phyloP scores from a whole-genome alignment of 2,113 vertebrate genomes.

The Rhinichthys klamathensis region DNA sequence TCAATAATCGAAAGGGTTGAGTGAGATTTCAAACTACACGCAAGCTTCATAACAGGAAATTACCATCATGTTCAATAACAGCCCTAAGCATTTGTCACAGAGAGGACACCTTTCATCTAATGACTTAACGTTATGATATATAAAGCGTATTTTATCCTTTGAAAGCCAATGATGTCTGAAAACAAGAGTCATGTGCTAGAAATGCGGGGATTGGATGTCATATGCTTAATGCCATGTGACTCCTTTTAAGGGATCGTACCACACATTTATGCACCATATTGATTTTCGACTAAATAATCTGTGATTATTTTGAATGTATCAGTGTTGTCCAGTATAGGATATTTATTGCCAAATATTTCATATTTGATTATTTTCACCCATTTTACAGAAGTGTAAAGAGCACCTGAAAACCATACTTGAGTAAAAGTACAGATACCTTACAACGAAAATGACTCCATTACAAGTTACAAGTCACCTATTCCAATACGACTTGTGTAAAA shows the following conservation, averaged over 20 bases:
- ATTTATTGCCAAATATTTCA: not conserved
- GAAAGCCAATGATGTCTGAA: not conserved
- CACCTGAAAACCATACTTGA: too few species aligned
- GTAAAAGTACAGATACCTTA: too few species aligned
- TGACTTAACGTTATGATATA: not conserved
- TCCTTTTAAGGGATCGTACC: not conserved
- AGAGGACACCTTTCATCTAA: not conserved
- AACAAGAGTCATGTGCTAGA: not conserved
- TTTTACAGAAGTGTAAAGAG: too few species aligned
- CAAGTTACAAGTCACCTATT: too few species aligned
- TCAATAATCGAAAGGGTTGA: constrained; percentile 46
- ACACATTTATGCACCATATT: not conserved
- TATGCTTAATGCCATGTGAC: not conserved
- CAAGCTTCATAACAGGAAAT: constrained; percentile 64
- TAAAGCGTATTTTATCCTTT: not conserved
- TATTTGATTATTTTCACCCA: too few species aligned
- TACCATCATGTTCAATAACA: constrained; percentile 62
- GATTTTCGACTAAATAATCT: not conserved
- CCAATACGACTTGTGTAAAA: too few species aligned
- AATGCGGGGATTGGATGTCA: not conserved
- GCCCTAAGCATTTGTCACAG: constrained; percentile 51
- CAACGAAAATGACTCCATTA: too few species aligned
- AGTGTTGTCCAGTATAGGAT: not conserved
- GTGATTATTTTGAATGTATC: not conserved
- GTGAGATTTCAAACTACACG: constrained; percentile 62